Conservation (phyloP, 2,888 invertebrate genomes). For the Cheilosia pagana region DNA sequence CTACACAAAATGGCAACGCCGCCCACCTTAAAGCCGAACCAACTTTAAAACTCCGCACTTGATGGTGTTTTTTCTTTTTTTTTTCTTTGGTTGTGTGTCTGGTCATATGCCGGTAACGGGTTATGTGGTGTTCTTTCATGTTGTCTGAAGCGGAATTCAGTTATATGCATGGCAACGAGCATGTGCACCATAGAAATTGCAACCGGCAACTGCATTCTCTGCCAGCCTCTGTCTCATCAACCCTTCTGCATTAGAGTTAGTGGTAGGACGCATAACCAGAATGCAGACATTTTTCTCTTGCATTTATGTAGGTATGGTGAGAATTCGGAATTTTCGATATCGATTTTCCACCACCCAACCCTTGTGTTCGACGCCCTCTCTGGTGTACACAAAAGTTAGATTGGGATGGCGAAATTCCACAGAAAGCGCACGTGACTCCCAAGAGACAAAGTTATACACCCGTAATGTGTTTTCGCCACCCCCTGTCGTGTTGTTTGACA, state of each 20-base stretch:
- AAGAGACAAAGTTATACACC: slow-evolving; percentile 31
- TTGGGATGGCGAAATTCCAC: slow-evolving; percentile 31
- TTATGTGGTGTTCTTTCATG: slow-evolving; percentile 38
- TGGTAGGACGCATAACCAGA: slow-evolving; percentile 1
- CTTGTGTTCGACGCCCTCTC: neutral
- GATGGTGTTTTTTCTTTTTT: neutral
- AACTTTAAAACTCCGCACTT: slow-evolving; percentile 40
- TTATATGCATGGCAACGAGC: slow-evolving; percentile 64
- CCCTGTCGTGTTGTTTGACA: slow-evolving; percentile 46
- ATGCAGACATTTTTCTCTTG: slow-evolving; percentile 20
- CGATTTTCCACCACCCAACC: slow-evolving; percentile 37
- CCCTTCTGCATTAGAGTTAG: slow-evolving; percentile 17
- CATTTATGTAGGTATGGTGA: neutral
- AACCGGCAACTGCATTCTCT: slow-evolving; percentile 46
- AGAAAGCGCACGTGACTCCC: slow-evolving; percentile 47
- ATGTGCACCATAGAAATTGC: slow-evolving; percentile 54
- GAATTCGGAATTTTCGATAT: slow-evolving; percentile 41
- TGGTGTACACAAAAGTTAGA: neutral
- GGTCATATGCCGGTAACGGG: slow-evolving; percentile 8
- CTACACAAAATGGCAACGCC: neutral
- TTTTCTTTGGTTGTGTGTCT: slow-evolving; percentile 6
- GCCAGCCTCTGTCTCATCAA: slow-evolving; percentile 9
- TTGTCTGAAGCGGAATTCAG: slow-evolving; percentile 61
- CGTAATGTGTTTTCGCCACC: slow-evolving; percentile 4
- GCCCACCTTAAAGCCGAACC: neutral